Conservation (phyloP, 2,113 vertebrate genomes). For the Tapirus terrestris region DNA sequence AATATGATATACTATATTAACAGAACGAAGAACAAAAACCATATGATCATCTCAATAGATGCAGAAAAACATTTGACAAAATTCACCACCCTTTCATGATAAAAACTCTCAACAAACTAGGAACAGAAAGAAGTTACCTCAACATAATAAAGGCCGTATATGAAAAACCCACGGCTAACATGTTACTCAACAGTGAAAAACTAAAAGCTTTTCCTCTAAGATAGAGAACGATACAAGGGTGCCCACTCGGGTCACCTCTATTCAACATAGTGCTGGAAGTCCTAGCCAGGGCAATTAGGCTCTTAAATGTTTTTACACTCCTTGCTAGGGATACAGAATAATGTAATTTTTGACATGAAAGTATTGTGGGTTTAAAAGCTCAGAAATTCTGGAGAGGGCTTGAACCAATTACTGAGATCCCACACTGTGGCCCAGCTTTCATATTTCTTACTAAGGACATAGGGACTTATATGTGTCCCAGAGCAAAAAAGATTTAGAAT, state of each 20-base stretch:
- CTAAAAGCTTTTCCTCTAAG: neutral
- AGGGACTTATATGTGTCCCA: neutral
- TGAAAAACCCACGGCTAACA: neutral
- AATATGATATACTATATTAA: neutral
- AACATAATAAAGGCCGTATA: neutral
- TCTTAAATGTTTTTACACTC: slow-evolving; percentile 12
- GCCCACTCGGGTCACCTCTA: neutral
- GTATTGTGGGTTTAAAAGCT: slow-evolving; percentile 35
- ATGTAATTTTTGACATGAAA: slow-evolving; percentile 36
- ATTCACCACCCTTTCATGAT: neutral
- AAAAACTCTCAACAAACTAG: neutral
- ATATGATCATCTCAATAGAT: neutral
- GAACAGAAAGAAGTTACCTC: neutral
- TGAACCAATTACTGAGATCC: slow-evolving; percentile 8
- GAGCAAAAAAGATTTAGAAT: neutral
- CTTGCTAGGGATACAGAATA: slow-evolving; percentile 29
- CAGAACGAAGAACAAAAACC: neutral
- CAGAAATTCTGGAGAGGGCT: slow-evolving; percentile 2
- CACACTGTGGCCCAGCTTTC: neutral
- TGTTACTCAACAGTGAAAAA: neutral
- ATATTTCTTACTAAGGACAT: neutral
- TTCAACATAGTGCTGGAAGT: neutral
- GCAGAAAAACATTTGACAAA: neutral
- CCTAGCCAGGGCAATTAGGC: neutral
- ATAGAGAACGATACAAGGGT: neutral